Base-by-base conservation (phyloP, 2,888 invertebrate species). In the Caradrina kadenii region DNA sequence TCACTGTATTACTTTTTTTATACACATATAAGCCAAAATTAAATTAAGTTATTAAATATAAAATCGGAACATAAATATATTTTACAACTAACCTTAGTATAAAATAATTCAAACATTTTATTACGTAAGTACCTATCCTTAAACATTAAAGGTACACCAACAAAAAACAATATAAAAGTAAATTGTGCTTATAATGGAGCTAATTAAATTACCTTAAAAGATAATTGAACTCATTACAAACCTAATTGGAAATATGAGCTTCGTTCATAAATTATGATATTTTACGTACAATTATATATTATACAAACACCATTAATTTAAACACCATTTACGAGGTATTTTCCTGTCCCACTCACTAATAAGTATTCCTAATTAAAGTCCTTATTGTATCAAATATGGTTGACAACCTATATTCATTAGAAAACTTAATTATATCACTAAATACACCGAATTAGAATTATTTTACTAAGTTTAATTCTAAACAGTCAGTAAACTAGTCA, bases 181-280 rank as follows among this genome's bases (percentile, higher is more conserved):
- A 45, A 45, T 45, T 45, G 11, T 17, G 17, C 45, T 45, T 17
- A 45, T 45, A 45, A 45, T 45, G 45, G 3, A 6, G 42, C 7
- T 54, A 54, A 54, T 49, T 11, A 0, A 63, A 69, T 72, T 39
- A 72, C 26, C 7, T 19, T 19, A 22, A 35, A 22, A 26, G 17
- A 21, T 49, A 55, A 54, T 62, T 54, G 15, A 7, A 50, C 48
- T 19, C 11, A 39, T 59, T 59, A 22, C 22, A 54, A 65, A 54
- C 17, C 0, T 54, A 79, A 63, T 63, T 58, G 10, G 10, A 58
- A 61, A 79, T 68, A 62, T 73, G 19, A 73, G 56, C 35, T 42
- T 52, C 49, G 48, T 42, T 35, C 7, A 50, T 58, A 64, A 62
- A 55, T 64, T 59, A 31, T 17, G 7, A 49, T 19, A 64, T 63